phyloP scores from a whole-genome alignment of 2,113 vertebrate species.

The Phainopepla nitens region DNA sequence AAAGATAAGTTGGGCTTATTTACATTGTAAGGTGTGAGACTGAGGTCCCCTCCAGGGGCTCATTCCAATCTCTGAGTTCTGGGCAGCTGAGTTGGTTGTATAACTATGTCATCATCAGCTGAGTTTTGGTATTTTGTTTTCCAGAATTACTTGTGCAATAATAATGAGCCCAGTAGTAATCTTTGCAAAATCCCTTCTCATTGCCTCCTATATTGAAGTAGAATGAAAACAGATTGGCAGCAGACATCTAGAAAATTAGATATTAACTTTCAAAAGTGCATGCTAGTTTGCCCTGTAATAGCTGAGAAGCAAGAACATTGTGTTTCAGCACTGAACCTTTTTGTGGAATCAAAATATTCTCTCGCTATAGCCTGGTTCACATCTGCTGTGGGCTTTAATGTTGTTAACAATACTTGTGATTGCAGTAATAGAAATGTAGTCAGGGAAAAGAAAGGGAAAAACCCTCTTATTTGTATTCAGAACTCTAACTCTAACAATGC shows the following conservation, averaged over 20 bases:
- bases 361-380: slow-evolving; percentile 17
- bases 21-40: neutral
- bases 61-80: neutral
- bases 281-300: slow-evolving; percentile 49
- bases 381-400: slow-evolving; percentile 52
- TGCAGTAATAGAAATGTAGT: slow-evolving; percentile 45
- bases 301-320: slow-evolving; percentile 54
- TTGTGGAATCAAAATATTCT: slow-evolving; percentile 48
- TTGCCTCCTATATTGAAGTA: slow-evolving; percentile 20
- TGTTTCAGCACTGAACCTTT: slow-evolving; percentile 46
- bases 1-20: neutral
- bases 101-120: slow-evolving; percentile 39
- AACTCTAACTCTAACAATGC: slow-evolving; percentile 31
- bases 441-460: slow-evolving; percentile 27
- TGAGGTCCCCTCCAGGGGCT: neutral
- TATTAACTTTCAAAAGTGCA: slow-evolving; percentile 53
- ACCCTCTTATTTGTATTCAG: slow-evolving; percentile 40
- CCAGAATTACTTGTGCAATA: slow-evolving; percentile 31
- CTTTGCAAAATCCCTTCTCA: slow-evolving; percentile 36
- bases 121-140: slow-evolving; percentile 62
- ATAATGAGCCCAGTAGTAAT: slow-evolving; percentile 42
- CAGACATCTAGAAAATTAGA: slow-evolving; percentile 58
- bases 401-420: slow-evolving; percentile 53
- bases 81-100: neutral
- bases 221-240: slow-evolving; percentile 54